phyloP scores from a whole-genome alignment of 2,113 vertebrate species.

The Psephotus haematonotus region DNA sequence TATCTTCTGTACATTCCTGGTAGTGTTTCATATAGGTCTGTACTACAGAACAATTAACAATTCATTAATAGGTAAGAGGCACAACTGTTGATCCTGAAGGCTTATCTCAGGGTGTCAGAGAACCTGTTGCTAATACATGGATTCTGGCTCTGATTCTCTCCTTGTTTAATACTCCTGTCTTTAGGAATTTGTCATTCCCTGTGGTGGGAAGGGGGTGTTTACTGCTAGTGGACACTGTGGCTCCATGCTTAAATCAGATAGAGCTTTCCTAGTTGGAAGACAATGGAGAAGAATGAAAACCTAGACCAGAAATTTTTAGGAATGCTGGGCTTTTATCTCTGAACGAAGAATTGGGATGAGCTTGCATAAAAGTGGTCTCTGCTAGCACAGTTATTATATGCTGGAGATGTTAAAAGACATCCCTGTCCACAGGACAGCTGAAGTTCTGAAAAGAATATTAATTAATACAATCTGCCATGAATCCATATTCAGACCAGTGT shows the following conservation, averaged over 20 bases:
- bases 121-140: fast-evolving
- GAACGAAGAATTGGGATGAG: neutral
- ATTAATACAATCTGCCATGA: neutral
- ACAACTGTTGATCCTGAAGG: neutral
- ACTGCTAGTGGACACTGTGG: fast-evolving
- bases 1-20: neutral
- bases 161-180: neutral
- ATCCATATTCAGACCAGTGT: neutral
- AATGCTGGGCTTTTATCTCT: neutral
- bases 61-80: neutral
- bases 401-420: neutral
- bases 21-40: neutral
- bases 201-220: neutral
- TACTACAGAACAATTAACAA: neutral
- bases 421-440: neutral
- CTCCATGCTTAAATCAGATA: neutral
- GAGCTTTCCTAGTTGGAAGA: neutral
- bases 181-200: neutral
- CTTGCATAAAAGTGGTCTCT: neutral
- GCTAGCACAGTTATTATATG: neutral
- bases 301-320: neutral
- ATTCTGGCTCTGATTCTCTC: neutral
- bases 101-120: neutral
- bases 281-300: neutral
- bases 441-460: neutral